Percentiles rank a stretch among this genome's conserved stretches.
Evolutionary conservation across 2,797 vertebrate genomes (phyloP).

Genomic region (Benthosema pterotum): DNA sequence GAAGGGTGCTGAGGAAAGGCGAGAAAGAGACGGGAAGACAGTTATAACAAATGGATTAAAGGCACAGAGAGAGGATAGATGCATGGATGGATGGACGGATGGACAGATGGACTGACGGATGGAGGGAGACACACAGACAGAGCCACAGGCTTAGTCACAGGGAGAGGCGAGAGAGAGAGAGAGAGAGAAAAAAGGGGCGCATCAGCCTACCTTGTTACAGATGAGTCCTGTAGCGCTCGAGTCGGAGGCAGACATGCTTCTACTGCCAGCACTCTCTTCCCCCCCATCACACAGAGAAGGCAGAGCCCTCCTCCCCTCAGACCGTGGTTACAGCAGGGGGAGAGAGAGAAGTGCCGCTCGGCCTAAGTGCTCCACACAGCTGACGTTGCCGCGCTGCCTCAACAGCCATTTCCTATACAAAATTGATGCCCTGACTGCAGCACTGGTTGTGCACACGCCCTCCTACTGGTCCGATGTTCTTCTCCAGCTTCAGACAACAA

Average conservation of each 20-base stretch:
- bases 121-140: conserved; percentile 2
- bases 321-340: conserved; percentile 55
- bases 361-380: conserved; percentile 75
- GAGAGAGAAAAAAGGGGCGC: conserved; percentile 45
- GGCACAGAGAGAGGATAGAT: conserved; percentile 19
- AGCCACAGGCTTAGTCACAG: conserved; percentile 41
- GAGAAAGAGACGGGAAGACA: conserved; percentile 8
- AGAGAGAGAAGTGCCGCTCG: conserved; percentile 40
- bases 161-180: conserved; percentile 10
- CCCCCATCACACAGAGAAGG: conserved; percentile 65
- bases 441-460: conserved; percentile 62
- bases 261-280: conserved; percentile 63
- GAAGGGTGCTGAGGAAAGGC: background rate
- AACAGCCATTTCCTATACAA: conserved; percentile 79
- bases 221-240: conserved; percentile 82
- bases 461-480: conserved; percentile 49
- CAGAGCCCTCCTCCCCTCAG: conserved; percentile 64
- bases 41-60: conserved; percentile 21
- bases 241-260: conserved; percentile 81
- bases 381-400: conserved; percentile 67
- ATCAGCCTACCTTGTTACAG: conserved; percentile 77
- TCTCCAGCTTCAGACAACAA: conserved; percentile 42
- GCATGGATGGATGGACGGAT: conserved; percentile 20
- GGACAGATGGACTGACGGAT: background rate
- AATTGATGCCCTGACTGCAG: conserved; percentile 81